These are phyloP conservation scores for silkworm (Bombyx mori) DNA, from an alignment of 1,140 invertebrate species.

Conservation along the genomic window ASM3026992v2 NC_085119.1:5147501-5148000, in stretches of 20 bases:
- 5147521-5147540: slow-evolving; percentile 36
- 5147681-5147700: slow-evolving; percentile 20
- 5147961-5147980: slow-evolving; percentile 22
- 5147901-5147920: slow-evolving; percentile 32
- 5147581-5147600: slow-evolving; percentile 31
- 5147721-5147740: slow-evolving; percentile 47
- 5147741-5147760: slow-evolving; percentile 37
- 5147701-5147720: slow-evolving; percentile 53
- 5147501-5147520: slow-evolving; percentile 34
- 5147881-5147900: slow-evolving; percentile 2
- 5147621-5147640: slow-evolving; percentile 26
- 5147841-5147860: slow-evolving; percentile 60
- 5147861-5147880: slow-evolving; percentile 39
- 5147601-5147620: slow-evolving; percentile 13
- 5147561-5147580: slow-evolving; percentile 39
- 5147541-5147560: slow-evolving; percentile 35
- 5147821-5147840: slow-evolving; percentile 49
- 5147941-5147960: slow-evolving; percentile 26
- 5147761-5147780: slow-evolving; percentile 12
- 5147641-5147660: slow-evolving; percentile 15
- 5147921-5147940: slow-evolving; percentile 30
- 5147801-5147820: slow-evolving; percentile 38
- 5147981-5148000: too few relatives aligned
- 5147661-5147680: slow-evolving; percentile 1
- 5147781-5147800: slow-evolving; percentile 24